A percentile compares a stretch with the other conserved stretches of the same genome.
Evolutionary conservation across 2,797 vertebrate genomes (phyloP).

Genomic region (Podarcis siculus): DNA sequence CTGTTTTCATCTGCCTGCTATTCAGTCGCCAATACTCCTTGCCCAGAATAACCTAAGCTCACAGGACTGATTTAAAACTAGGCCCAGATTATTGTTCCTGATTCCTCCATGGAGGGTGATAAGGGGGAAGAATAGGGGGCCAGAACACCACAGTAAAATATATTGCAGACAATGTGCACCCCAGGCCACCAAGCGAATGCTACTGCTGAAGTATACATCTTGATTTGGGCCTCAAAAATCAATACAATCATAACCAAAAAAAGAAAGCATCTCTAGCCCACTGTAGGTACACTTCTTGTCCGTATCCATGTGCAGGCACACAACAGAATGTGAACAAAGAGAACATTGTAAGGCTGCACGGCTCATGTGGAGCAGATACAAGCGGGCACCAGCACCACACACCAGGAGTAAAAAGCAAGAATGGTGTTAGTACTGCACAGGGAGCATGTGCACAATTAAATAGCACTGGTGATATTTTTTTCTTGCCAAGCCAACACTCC

Average conservation of each 20-base stretch:
- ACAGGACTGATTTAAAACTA: background rate
- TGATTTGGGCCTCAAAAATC: constrained; percentile 26
- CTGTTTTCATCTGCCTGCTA: background rate
- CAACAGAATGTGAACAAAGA: constrained; percentile 35
- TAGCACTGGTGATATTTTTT: background rate
- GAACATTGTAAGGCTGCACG: constrained; percentile 15
- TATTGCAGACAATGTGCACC: background rate
- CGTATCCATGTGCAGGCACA: constrained; percentile 5
- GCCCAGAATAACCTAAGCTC: background rate
- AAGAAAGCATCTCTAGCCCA: background rate
- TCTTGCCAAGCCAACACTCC: background rate
- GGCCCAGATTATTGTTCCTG: background rate
- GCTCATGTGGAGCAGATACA: constrained; percentile 18
- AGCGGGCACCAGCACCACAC: background rate
- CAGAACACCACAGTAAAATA: background rate
- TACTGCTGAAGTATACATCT: background rate
- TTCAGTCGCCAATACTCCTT: background rate
- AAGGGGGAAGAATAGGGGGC: background rate
- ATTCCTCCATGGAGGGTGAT: too few relatives aligned
- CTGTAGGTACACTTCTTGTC: background rate
- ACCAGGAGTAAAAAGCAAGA: constrained; percentile 2
- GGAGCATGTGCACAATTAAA: constrained; percentile 12
- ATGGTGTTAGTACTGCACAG: constrained; percentile 1
- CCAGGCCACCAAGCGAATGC: background rate
- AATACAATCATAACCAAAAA: background rate